Conservation (phyloP, 2,797 vertebrate genomes). For the Melopsittacus undulatus region DNA sequence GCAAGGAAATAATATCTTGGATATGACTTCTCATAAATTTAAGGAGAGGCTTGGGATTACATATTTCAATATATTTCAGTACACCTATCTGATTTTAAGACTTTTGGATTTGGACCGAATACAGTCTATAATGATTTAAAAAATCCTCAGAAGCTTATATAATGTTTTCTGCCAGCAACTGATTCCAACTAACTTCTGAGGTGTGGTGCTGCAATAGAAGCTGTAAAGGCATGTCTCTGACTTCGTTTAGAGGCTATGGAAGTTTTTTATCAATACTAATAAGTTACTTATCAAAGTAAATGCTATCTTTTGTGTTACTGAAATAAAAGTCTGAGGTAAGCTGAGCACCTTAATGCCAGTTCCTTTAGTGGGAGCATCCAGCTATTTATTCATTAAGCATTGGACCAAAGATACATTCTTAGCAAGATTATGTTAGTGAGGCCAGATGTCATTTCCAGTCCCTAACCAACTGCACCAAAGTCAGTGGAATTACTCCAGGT, state of each 20-base stretch:
- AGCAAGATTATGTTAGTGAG: background rate
- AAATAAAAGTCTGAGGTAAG: background rate
- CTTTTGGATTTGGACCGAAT: background rate
- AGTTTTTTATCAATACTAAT: background rate
- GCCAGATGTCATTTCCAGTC: background rate
- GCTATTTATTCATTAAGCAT: background rate
- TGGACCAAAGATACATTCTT: background rate
- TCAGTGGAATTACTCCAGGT: background rate
- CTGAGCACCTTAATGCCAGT: background rate
- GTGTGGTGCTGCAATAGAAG: background rate
- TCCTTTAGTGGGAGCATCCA: background rate
- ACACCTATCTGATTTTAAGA: background rate
- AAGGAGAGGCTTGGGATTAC: background rate
- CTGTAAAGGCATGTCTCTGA: background rate
- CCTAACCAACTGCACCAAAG: background rate
- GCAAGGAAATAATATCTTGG: slow-evolving; percentile 3
- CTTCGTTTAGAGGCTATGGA: background rate
- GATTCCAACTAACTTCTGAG: background rate
- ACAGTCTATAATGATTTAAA: background rate
- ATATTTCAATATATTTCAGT: background rate
- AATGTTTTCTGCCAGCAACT: background rate
- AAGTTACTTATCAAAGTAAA: background rate
- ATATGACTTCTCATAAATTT: slow-evolving; percentile 24
- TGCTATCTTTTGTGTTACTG: background rate
- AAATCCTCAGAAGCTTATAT: slow-evolving; percentile 9